Evolutionary conservation across 1,140 invertebrate genomes (phyloP).

Genomic region (Proctacanthus coquilletti): DNA sequence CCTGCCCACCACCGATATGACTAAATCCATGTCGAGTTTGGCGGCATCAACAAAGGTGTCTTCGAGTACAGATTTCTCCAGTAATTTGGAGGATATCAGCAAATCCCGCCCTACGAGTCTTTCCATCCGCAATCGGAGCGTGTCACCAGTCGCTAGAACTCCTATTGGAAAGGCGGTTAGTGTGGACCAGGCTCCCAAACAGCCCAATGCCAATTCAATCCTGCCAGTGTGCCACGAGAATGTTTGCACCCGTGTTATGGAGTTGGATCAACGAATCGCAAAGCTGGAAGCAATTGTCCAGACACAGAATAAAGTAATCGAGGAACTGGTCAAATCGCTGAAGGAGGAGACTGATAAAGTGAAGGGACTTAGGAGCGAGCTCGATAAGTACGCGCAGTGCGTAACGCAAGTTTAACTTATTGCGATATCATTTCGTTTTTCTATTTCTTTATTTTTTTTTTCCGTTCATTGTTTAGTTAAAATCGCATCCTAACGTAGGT

Average conservation of each 20-base stretch:
- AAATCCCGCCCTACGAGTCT: slow-evolving; percentile 25
- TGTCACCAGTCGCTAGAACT: slow-evolving; percentile 14
- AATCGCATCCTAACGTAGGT: too few relatives aligned
- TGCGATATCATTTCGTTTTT: background rate
- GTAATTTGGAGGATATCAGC: background rate
- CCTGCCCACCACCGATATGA: slow-evolving; percentile 6
- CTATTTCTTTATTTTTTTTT: too few relatives aligned
- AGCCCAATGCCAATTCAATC: too few relatives aligned
- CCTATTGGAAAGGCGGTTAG: slow-evolving; percentile 10
- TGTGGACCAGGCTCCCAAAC: background rate
- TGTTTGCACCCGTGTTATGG: slow-evolving; percentile 20
- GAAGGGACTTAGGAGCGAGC: slow-evolving; percentile 36
- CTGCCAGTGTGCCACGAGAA: too few relatives aligned
- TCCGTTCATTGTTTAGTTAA: too few relatives aligned
- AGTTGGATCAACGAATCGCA: slow-evolving; percentile 33
- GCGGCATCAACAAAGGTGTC: slow-evolving; percentile 14
- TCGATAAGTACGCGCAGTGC: slow-evolving; percentile 42
- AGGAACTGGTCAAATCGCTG: slow-evolving; percentile 36
- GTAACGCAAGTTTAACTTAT: slow-evolving; percentile 38
- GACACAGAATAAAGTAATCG: slow-evolving; percentile 40
- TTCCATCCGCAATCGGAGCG: slow-evolving; percentile 23
- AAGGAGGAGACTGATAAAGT: slow-evolving; percentile 40
- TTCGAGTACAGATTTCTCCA: slow-evolving; percentile 8
- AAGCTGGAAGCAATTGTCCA: slow-evolving; percentile 41
- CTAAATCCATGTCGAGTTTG: slow-evolving; percentile 21